Conservation (phyloP, 2,888 invertebrate genomes). For the Ceraclea dissimilis region DNA sequence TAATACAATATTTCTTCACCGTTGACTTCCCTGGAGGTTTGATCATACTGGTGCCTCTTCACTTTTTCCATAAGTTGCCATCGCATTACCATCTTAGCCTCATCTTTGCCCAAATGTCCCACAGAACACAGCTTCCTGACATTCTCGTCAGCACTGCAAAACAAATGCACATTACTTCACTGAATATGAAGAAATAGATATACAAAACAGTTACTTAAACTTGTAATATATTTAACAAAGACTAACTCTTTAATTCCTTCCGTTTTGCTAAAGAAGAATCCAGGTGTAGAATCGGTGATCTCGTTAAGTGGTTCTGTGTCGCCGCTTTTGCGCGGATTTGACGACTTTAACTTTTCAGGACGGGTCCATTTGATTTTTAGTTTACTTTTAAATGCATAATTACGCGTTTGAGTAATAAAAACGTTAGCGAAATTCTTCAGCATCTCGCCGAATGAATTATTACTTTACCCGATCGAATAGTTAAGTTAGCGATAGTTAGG, state of each 20-base stretch:
- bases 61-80: constrained; percentile 54
- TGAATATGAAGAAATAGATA: not conserved
- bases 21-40: constrained; percentile 60
- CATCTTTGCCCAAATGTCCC: constrained; percentile 54
- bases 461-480: not conserved
- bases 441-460: not conserved
- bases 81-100: constrained; percentile 44
- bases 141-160: constrained; percentile 60
- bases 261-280: not conserved
- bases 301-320: constrained; percentile 37
- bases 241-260: not conserved
- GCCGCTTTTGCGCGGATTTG: constrained; percentile 61
- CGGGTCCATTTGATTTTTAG: constrained; percentile 72
- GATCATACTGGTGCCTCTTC: constrained; percentile 61
- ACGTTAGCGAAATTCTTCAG: constrained; percentile 13
- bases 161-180: constrained; percentile 4
- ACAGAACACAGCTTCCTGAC: constrained; percentile 67
- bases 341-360: constrained; percentile 59
- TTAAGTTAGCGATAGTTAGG: not conserved
- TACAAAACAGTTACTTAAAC: too few relatives aligned
- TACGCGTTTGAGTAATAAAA: constrained; percentile 6
- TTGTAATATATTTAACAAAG: too few relatives aligned
- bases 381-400: constrained; percentile 50
- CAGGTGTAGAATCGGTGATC: not conserved
- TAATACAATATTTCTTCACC: too few relatives aligned